phyloP scores from a whole-genome alignment of 2,888 invertebrate genomes.

The Heliconius ismenius region DNA sequence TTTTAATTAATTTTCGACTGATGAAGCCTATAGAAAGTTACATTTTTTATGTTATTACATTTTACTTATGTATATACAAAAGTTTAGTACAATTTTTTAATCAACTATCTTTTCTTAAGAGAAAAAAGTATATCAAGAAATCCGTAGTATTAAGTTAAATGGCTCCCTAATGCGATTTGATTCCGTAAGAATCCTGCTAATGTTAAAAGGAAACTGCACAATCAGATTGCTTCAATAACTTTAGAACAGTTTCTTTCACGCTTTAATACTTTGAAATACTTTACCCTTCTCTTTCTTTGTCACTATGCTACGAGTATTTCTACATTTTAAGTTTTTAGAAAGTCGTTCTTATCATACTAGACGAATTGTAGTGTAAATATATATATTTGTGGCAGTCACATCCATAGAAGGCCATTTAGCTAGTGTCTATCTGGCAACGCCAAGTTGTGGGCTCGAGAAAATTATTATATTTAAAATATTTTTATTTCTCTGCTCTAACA shows the following conservation, averaged over 20 bases:
- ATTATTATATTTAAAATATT: too few species aligned
- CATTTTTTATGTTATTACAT: neutral
- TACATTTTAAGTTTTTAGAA: too few species aligned
- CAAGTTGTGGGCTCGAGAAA: too few species aligned
- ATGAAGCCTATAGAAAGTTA: neutral
- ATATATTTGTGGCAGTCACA: too few species aligned
- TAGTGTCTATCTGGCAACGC: too few species aligned
- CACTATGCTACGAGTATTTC: conserved; percentile 1
- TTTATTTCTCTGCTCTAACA: too few species aligned
- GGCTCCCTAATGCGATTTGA: conserved; percentile 76
- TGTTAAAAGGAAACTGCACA: conserved; percentile 76
- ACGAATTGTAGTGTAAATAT: too few species aligned
- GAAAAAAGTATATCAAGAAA: conserved; percentile 60
- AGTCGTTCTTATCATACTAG: too few species aligned
- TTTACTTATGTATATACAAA: neutral
- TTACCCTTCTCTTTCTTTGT: conserved; percentile 32
- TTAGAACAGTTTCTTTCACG: conserved; percentile 73
- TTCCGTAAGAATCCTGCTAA: conserved; percentile 74
- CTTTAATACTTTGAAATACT: conserved; percentile 73
- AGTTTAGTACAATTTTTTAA: neutral
- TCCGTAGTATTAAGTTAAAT: conserved; percentile 74
- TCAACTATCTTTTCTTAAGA: conserved; percentile 2
- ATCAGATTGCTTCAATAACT: conserved; percentile 79
- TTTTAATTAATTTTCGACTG: too few species aligned
- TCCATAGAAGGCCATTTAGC: too few species aligned